Evolutionary conservation across 2,797 vertebrate species (phyloP).

Genomic region (Garrulus glandarius): DNA sequence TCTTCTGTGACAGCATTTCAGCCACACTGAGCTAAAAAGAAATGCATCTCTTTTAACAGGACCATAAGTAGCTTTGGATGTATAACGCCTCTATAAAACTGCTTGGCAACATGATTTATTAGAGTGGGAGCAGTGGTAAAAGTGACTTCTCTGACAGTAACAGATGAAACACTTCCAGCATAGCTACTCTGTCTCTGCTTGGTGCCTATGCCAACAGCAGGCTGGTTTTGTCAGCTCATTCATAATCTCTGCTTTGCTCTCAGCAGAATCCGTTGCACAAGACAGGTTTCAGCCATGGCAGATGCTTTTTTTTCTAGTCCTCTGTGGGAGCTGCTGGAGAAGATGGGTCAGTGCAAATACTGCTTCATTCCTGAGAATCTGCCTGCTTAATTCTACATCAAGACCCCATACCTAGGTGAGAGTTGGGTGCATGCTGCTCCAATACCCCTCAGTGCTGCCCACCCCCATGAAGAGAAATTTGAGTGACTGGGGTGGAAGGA

Average conservation of each 20-base stretch:
- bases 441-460: neutral
- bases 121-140: constrained; percentile 39
- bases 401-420: neutral
- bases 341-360: neutral
- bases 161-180: constrained; percentile 26
- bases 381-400: neutral
- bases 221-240: constrained; percentile 64
- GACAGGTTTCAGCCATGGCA: neutral
- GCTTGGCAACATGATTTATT: constrained; percentile 62
- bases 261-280: constrained; percentile 4
- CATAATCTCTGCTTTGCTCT: constrained; percentile 61
- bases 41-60: constrained; percentile 47
- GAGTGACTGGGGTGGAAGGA: neutral
- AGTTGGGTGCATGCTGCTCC: neutral
- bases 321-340: neutral
- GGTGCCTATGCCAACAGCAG: constrained; percentile 29
- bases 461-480: neutral
- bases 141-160: constrained; percentile 59
- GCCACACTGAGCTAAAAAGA: constrained; percentile 30
- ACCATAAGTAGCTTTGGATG: constrained; percentile 57
- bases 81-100: constrained; percentile 49
- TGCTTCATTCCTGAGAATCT: neutral
- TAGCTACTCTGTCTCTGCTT: constrained; percentile 47
- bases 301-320: neutral
- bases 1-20: constrained; percentile 52